Evolutionary conservation across 2,113 vertebrate genomes (phyloP).

Genomic region (Sula dactylatra): DNA sequence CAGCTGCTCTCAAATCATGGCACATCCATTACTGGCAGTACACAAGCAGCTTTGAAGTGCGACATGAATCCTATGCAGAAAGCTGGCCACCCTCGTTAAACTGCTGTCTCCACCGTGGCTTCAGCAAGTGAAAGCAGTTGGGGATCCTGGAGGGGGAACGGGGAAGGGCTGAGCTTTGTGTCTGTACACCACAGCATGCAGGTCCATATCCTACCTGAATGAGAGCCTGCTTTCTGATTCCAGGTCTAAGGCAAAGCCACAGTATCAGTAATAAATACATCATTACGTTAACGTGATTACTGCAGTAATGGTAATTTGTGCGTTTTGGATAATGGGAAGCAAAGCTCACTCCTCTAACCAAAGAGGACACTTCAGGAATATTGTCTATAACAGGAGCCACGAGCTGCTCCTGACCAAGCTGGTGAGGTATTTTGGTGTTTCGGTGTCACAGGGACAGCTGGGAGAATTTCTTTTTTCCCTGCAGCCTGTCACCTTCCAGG

Average conservation of each 20-base stretch:
- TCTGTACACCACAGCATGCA: fast-evolving
- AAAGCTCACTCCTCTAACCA: not conserved
- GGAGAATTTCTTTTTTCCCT: not conserved
- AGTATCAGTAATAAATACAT: not conserved
- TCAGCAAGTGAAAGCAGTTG: not conserved
- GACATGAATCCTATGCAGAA: fast-evolving
- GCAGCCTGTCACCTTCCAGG: not conserved
- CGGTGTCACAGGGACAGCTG: not conserved
- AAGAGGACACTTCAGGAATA: not conserved
- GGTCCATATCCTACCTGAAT: not conserved
- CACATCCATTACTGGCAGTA: not conserved
- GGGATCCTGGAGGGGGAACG: not conserved
- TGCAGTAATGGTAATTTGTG: not conserved
- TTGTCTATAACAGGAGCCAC: not conserved
- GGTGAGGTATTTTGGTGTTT: not conserved
- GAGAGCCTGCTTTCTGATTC: not conserved
- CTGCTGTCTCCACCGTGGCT: not conserved
- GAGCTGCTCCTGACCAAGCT: not conserved
- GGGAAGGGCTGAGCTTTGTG: not conserved
- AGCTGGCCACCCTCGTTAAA: fast-evolving
- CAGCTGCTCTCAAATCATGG: not conserved
- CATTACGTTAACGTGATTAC: fast-evolving
- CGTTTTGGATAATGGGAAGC: not conserved
- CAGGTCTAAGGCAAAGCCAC: not conserved
- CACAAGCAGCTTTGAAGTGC: not conserved